Conservation (phyloP, 2,888 invertebrate genomes). For the Osmoderma eremita region DNA sequence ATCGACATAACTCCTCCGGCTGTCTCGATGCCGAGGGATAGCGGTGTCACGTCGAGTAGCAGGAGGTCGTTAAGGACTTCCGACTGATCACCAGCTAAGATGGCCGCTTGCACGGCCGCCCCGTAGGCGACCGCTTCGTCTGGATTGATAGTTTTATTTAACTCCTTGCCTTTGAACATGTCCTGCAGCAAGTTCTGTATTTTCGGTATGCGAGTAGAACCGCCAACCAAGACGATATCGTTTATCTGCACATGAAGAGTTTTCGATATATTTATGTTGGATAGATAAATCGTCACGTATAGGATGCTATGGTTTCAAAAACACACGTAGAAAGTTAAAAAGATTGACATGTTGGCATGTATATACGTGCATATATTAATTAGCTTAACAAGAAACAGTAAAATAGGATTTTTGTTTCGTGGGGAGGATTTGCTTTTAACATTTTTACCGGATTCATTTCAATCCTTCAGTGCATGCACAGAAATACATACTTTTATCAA, state of each 20-base stretch:
- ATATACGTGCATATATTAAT: too few relatives aligned
- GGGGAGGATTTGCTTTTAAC: too few relatives aligned
- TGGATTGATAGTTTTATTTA: constrained; percentile 79
- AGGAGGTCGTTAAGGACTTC: constrained; percentile 71
- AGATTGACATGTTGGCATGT: too few relatives aligned
- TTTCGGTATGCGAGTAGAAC: constrained; percentile 76
- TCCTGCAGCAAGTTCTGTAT: constrained; percentile 71
- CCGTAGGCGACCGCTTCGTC: constrained; percentile 78
- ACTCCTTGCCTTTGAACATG: constrained; percentile 67
- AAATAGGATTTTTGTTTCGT: too few relatives aligned
- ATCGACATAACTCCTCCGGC: constrained; percentile 78
- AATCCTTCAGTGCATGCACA: too few relatives aligned
- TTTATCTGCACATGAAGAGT: constrained; percentile 60
- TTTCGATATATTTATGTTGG: constrained; percentile 10
- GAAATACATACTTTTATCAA: too few relatives aligned
- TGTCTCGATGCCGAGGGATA: constrained; percentile 77
- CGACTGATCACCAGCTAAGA: constrained; percentile 69
- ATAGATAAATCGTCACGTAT: too few relatives aligned
- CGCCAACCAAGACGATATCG: constrained; percentile 72
- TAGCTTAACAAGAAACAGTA: too few relatives aligned
- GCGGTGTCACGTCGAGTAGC: constrained; percentile 72
- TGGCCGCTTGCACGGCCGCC: constrained; percentile 73
- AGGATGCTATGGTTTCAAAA: too few relatives aligned
- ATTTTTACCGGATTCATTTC: too few relatives aligned
- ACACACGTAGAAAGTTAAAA: too few relatives aligned